Base-by-base conservation (phyloP, 2,888 invertebrate species). In the Chironomus riparius region DNA sequence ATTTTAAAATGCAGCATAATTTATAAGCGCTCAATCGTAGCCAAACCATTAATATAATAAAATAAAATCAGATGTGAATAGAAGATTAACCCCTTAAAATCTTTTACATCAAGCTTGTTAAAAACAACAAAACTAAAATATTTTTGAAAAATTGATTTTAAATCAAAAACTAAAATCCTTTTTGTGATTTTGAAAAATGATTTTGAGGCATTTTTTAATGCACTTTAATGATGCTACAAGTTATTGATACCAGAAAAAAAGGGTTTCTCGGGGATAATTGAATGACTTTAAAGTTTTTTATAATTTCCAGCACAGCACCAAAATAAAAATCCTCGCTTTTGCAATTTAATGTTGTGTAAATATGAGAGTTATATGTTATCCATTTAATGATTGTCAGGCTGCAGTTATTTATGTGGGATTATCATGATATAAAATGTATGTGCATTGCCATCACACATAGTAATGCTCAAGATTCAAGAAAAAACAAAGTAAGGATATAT, bases 381-480 rank as follows among this genome's bases (percentile, higher is more conserved):
- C 56, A 15, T 18, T 18, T 18, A 56, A 56, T 56, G n/a, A 56
- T 56, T 56, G 56, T 56, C 56, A 56, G 18, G 18, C 56, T 56
- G 65, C 50, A 70, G 70, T 70, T 70, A 70, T 70, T 70, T 70
- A 70, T 70, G 70, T 70, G 50, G 24, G 70, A 70, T 70, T 70
- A 70, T 48, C 50, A 50, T 22, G 56, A 48, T 24, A 47, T 24
- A 70, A 70, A 70, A 70, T 70, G 70, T 70, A 21, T 56, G 15
- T 56, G 18, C 15, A 56, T 56, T 56, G 56, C 56, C n/a, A 56
- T 10, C 69, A 69, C 68, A 68, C 69, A 69, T 69, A 69, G 47
- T 69, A 69, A 69, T 47, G 47, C 10, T 47, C 21, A 15, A 18
- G 1, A 0, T 21, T 13, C 68, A 28, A n/a, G n/a, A 47, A 18